Evolutionary conservation across 2,888 invertebrate genomes (phyloP), one percentile per base, ranked within the genome.

Genomic region (Penaeus monodon): DNA sequence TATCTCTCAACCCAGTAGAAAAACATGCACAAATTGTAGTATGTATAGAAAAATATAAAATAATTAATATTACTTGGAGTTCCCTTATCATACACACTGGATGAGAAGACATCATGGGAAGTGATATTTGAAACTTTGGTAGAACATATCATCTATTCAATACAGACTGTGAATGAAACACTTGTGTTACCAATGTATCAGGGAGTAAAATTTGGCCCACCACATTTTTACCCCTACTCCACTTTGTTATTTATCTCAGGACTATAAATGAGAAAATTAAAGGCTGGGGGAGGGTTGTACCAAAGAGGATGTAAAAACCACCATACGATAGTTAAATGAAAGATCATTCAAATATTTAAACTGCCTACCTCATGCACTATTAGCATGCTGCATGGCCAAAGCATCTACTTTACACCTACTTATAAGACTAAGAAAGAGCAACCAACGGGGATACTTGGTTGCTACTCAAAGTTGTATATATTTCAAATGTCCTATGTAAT

Each of bases 1-100:
- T n/a, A n/a, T n/a, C 57, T 70, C 63, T 82, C 81, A 82, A n/a
- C n/a, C n/a, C 73, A 82, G 82, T 82, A 82, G n/a, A 33, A 81
- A 81, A 82, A 68, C 68, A 82, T 82, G 68, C 70, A n/a, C 74
- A 77, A 73, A 74, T n/a, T 82, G 70, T 63, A 73, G 33, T 73
- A 82, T 49, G n/a, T n/a, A n/a, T n/a, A n/a, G n/a, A n/a, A n/a
- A n/a, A n/a, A n/a, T n/a, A n/a, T n/a, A n/a, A n/a, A n/a, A n/a
- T n/a, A n/a, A n/a, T n/a, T n/a, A n/a, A n/a, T n/a, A n/a, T n/a
- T n/a, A n/a, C n/a, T n/a, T n/a, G 74, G 82, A 82, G 73, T 73
- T 82, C 33, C 82, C 73, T 82, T 73, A 82, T 63, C 82, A 73
- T 82, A n/a, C n/a, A n/a, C 70, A 82, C 24, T n/a, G n/a, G 73